These are phyloP conservation scores for Exephanes ischioxanthus DNA, from an alignment of 2,888 invertebrate genomes.

Conservation along the genomic window DNA sequence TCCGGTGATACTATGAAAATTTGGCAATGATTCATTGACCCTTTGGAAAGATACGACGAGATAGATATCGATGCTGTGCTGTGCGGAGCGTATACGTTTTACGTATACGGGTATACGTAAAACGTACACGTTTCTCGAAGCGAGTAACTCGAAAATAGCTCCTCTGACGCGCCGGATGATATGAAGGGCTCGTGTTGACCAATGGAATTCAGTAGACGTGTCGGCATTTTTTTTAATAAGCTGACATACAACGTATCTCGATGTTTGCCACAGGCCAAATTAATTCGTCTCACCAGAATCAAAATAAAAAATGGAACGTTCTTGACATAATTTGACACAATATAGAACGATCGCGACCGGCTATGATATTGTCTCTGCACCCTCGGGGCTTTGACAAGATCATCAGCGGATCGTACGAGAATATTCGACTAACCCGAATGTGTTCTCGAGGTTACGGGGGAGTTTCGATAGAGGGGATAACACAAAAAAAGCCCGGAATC, in stretches of 20 bases:
- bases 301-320: neutral
- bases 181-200: too few relatives aligned
- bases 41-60: too few relatives aligned
- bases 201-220: neutral
- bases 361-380: neutral
- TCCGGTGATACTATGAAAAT: too few relatives aligned
- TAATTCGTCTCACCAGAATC: neutral
- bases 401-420: neutral
- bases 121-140: too few relatives aligned
- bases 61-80: too few relatives aligned
- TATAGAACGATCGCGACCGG: neutral
- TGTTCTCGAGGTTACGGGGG: conserved; percentile 46
- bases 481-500: conserved; percentile 44
- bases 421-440: conserved; percentile 34
- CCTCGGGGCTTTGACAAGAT: conserved; percentile 4
- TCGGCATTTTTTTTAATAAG: too few relatives aligned
- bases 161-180: too few relatives aligned
- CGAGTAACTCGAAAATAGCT: too few relatives aligned
- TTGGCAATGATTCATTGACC: too few relatives aligned
- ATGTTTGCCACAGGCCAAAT: neutral
- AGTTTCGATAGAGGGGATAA: conserved; percentile 12
- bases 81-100: too few relatives aligned
- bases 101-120: too few relatives aligned
- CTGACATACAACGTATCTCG: too few relatives aligned
- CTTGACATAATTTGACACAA: neutral